Percentiles rank a stretch among this genome's conserved stretches.
These are phyloP conservation scores for Escarpia spicata DNA, from an alignment of 2,888 invertebrate genomes.

Conservation along the genomic window DNA sequence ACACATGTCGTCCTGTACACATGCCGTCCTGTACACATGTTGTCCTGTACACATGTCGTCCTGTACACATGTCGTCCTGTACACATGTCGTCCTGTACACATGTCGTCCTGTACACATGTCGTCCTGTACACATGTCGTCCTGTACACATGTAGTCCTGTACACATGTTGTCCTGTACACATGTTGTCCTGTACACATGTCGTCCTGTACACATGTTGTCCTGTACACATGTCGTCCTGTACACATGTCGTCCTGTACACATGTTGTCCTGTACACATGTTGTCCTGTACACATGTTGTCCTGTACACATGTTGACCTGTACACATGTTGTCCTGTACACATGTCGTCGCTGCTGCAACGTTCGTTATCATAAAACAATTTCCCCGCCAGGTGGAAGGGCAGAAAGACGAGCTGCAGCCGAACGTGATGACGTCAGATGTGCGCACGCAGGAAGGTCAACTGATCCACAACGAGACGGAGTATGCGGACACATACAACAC, in stretches of 20 bases:
- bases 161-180: background rate
- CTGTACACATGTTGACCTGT: background rate
- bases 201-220: no score
- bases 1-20: background rate
- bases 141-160: no score
- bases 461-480: conserved; percentile 51
- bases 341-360: background rate
- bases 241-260: no score
- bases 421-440: conserved; percentile 46
- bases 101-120: background rate
- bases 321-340: background rate
- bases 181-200: no score
- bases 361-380: background rate
- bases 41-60: no score
- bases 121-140: background rate
- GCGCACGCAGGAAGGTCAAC: conserved; percentile 52
- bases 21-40: no score
- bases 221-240: background rate
- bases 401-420: conserved; percentile 54
- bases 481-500: conserved; percentile 54
- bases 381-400: conserved; percentile 42
- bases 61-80: no score
- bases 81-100: background rate
- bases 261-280: background rate
- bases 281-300: no score